phyloP scores from a whole-genome alignment of 2,888 invertebrate genomes.

The Ophion ellenae region DNA sequence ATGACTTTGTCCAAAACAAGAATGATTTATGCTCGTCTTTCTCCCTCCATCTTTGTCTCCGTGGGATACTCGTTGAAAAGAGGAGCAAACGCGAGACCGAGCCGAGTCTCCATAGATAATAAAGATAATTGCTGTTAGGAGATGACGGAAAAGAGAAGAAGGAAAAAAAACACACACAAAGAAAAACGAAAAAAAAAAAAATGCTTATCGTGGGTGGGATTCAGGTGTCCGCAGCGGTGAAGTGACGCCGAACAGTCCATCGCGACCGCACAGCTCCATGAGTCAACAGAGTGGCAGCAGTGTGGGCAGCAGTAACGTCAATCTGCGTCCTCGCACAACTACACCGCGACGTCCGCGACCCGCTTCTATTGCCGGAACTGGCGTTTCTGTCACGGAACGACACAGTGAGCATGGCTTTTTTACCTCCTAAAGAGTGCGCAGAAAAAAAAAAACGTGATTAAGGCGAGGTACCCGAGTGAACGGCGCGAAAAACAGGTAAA shows the following conservation, averaged over 20 bases:
- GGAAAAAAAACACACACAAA: not conserved
- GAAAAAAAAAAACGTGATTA: slow-evolving; percentile 9
- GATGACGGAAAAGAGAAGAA: slow-evolving; percentile 13
- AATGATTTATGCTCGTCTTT: not conserved
- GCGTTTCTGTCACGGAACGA: slow-evolving; percentile 87
- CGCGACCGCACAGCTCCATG: slow-evolving; percentile 94
- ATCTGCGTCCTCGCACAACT: slow-evolving; percentile 87
- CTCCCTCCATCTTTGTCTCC: not conserved
- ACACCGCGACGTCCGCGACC: slow-evolving; percentile 90
- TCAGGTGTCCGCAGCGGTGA: slow-evolving; percentile 90
- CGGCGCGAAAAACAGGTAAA: no score
- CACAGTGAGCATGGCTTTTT: slow-evolving; percentile 84
- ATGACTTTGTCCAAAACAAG: not conserved
- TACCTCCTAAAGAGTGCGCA: slow-evolving; percentile 61
- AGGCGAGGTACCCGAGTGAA: not conserved
- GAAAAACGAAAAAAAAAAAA: slow-evolving; percentile 50
- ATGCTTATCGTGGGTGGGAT: slow-evolving; percentile 73
- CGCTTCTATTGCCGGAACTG: slow-evolving; percentile 93
- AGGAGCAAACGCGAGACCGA: not conserved
- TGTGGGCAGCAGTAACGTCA: slow-evolving; percentile 84
- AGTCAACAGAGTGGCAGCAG: slow-evolving; percentile 89
- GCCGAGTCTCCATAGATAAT: not conserved
- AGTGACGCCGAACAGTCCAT: slow-evolving; percentile 90
- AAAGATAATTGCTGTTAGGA: not conserved
- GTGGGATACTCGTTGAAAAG: not conserved